Evolutionary conservation across 1,140 invertebrate genomes (phyloP), one percentile per base, ranked within the genome.

Genomic region (Drosophila carrolli): DNA sequence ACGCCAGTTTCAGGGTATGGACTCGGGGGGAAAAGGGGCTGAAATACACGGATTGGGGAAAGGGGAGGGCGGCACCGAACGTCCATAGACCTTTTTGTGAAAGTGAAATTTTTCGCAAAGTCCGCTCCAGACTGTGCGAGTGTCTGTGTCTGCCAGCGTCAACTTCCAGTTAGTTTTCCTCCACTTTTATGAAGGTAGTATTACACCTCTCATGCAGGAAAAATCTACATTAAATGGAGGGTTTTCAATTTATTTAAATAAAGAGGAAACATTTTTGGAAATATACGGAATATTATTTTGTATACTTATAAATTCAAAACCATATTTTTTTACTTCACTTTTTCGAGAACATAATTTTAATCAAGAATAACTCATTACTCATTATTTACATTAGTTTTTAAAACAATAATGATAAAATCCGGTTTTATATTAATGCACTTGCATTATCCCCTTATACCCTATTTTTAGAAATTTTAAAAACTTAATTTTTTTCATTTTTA

Each of bases 1-100:
- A 86, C 83, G 74, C 77, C 72, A 84, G 38, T 40, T 54, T 44
- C 61, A 59, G 63, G 57, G 68, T 48, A 55, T 35, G 61, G 50
- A 56, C 11, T n/a, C 13, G 16, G 27, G 53, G 53, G 19, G 47
- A 14, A 19, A 16, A 16, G 14, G 51, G 19, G 35, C n/a, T 19
- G 47, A 9, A 44, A 54, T 29, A 47, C 13, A 40, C 29, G 14
- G 29, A n/a, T 8, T 4, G 60, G 27, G 16, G 13, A 35, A 40
- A 23, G 29, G 50, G 50, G n/a, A 19, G 27, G 40, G 41, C 32
- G 50, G 46, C 47, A 56, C 50, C 61, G 47, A 54, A 37, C 83
- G 82, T 88, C 75, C 82, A 79, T 73, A 86, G 82, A 86, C 82
- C 82, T 86, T 85, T 71, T 86, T 79, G 82, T 86, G 83, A 86